Evolutionary conservation across 2,888 invertebrate genomes (phyloP).

Genomic region (Pyrrhia umbra): DNA sequence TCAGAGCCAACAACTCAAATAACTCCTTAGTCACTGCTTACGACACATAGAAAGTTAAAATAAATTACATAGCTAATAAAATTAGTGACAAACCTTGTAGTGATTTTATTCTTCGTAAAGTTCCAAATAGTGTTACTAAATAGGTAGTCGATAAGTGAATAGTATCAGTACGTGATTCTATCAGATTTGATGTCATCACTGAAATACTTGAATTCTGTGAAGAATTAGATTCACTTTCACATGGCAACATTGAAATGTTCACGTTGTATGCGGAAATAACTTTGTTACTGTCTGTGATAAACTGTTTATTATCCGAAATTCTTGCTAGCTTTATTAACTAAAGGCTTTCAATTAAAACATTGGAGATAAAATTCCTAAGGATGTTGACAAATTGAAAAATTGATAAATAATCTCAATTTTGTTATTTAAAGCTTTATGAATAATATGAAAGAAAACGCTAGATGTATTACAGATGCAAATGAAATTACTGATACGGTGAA

Average conservation of each 20-base stretch:
- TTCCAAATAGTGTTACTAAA: background rate
- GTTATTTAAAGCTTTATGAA: background rate
- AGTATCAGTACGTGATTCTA: constrained; percentile 14
- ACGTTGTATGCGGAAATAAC: constrained; percentile 25
- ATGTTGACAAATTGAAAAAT: too few species aligned
- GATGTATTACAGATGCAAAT: background rate
- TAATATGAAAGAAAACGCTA: background rate
- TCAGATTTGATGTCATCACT: background rate
- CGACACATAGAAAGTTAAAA: constrained; percentile 41
- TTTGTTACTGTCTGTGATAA: constrained; percentile 1
- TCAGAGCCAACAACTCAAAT: constrained; percentile 5
- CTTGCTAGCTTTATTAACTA: background rate
- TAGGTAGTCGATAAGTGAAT: constrained; percentile 3
- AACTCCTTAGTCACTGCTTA: constrained; percentile 24
- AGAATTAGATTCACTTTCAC: constrained; percentile 81
- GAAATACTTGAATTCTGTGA: constrained; percentile 65
- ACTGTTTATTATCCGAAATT: constrained; percentile 5
- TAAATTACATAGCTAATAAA: background rate
- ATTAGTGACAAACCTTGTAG: background rate
- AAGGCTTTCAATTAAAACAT: too few species aligned
- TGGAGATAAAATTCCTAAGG: too few species aligned
- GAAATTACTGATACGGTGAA: too few species aligned
- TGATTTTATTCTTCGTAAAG: background rate
- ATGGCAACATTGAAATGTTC: background rate
- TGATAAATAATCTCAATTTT: too few species aligned